Evolutionary conservation across 2,113 vertebrate genomes (phyloP), one percentile per base, ranked within the genome.

Genomic region (Arvicanthis niloticus): DNA sequence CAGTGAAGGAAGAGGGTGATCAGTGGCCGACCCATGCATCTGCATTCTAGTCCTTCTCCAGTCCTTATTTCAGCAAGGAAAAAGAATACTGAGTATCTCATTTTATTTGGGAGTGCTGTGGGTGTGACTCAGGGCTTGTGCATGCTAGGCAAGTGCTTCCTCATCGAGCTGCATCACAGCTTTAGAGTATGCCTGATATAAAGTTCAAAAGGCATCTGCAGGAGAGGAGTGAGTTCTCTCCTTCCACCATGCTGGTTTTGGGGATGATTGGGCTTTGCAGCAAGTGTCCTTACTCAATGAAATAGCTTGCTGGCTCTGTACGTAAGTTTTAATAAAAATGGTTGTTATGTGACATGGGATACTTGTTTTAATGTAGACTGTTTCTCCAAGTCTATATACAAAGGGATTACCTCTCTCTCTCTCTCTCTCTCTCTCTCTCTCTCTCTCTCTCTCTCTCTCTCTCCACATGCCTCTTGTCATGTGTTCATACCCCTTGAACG

Each of bases 21-120:
- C 3, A 0, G 6, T 13, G 37, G 16, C 19, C 76, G 51, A 16
- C 53, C 1, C 31, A 4, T n/a, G 12, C 31, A 5, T 89, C 65
- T 53, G 1, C 75, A 53, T 91, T 42, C 7, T 17, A 42, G 9
- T n/a, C 26, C 13, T 85, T 82, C 42, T 45, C 45, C 15, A 53
- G 60, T 62, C 40, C 40, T 94, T 48, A 70, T 81, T 62, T 84
- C 26, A 3, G n/a, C n/a, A 84, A 84, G 81, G 26, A 58, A 24
- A 82, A 37, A n/a, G 72, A 89, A n/a, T 13, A n/a, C 0, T 42
- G 22, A 31, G 2, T 26, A 53, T 76, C 87, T 93, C 42, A 60
- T 62, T n/a, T 89, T 42, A 17, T 53, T 89, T 65, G 22, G 1
- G 12, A 5, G 29, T 34, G 12, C 37, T 53, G 19, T 17, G 19